Evolutionary conservation across 2,113 vertebrate species (phyloP).

Genomic region (Zonotrichia leucophrys): DNA sequence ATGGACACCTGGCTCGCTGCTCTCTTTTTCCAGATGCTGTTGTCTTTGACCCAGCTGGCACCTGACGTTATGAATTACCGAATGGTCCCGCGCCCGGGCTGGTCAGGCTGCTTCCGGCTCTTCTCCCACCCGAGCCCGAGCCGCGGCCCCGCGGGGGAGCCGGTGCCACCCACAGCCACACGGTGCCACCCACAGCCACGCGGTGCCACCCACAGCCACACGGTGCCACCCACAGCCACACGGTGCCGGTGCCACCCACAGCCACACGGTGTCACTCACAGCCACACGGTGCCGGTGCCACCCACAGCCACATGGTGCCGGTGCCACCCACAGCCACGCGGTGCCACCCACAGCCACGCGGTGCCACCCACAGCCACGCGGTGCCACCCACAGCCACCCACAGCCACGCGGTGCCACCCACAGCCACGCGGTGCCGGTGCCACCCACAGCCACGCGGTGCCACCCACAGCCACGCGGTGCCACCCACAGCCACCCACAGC

Average conservation of each 20-base stretch:
- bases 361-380: not conserved
- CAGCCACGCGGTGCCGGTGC: not conserved
- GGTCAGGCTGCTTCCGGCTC: not conserved
- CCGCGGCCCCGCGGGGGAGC: not conserved
- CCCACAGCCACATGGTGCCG: too few relatives aligned
- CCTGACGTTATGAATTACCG: rapidly evolving
- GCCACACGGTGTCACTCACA: too few relatives aligned
- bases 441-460: too few relatives aligned
- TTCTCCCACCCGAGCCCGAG: not conserved
- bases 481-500: not conserved
- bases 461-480: too few relatives aligned
- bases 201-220: too few relatives aligned
- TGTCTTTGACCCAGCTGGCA: not conserved
- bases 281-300: too few relatives aligned
- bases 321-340: too few relatives aligned
- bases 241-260: too few relatives aligned
- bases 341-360: too few relatives aligned
- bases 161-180: not conserved
- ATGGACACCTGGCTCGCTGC: not conserved
- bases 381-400: not conserved
- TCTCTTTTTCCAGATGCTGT: not conserved
- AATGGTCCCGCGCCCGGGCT: rapidly evolving
- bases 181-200: too few relatives aligned
- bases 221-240: too few relatives aligned
- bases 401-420: not conserved